Conservation (phyloP, 2,797 vertebrate genomes). For the Garrulus glandarius region DNA sequence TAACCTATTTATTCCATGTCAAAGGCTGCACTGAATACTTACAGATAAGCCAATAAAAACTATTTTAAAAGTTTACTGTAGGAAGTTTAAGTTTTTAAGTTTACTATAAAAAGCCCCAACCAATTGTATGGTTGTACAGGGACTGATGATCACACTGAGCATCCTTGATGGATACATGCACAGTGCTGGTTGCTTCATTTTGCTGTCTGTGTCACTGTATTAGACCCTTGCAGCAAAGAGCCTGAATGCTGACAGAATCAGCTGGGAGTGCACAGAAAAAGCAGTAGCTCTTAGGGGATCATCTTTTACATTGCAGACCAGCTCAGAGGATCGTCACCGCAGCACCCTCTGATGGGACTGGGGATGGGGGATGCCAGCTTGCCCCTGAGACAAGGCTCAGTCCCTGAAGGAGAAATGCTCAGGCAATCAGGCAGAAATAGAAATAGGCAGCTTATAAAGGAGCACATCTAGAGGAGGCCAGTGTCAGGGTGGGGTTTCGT, state of each 20-base stretch:
- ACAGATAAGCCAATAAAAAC: neutral
- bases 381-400: fast-evolving
- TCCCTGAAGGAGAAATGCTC: neutral
- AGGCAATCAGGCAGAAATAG: neutral
- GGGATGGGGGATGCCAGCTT: neutral
- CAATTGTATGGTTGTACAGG: neutral
- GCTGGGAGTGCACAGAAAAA: neutral
- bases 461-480: neutral
- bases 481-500: neutral
- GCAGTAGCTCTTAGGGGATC: neutral
- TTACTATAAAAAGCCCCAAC: neutral
- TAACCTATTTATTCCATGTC: neutral
- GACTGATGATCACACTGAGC: neutral
- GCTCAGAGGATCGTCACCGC: neutral
- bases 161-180: neutral
- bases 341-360: neutral
- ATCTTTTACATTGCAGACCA: neutral
- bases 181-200: neutral
- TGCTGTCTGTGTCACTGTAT: neutral
- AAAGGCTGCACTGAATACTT: neutral
- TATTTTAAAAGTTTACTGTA: too few relatives aligned
- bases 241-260: neutral
- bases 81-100: too few relatives aligned
- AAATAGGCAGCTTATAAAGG: neutral
- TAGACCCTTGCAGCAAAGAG: neutral